phyloP scores from a whole-genome alignment of 2,888 invertebrate species.

The Lordiphosa fenestrarum region DNA sequence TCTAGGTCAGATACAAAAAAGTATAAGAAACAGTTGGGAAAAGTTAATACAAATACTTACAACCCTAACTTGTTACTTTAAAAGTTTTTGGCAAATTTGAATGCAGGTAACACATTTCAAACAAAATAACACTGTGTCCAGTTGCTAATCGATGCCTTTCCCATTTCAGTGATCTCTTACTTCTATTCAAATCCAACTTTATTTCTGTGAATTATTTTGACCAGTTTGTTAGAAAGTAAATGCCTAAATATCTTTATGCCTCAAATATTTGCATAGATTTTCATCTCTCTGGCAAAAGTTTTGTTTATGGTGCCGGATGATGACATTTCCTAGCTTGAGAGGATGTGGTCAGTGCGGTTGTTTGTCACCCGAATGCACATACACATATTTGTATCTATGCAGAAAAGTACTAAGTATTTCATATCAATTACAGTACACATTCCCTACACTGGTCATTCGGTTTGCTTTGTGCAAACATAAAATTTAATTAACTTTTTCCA shows the following conservation, averaged over 20 bases:
- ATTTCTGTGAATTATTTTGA: slow-evolving; percentile 13
- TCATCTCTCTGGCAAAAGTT: not conserved
- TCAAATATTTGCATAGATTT: slow-evolving; percentile 36
- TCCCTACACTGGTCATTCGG: slow-evolving; percentile 27
- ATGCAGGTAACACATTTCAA: too few relatives aligned
- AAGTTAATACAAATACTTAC: too few relatives aligned
- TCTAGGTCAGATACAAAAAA: too few relatives aligned
- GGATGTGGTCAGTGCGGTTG: slow-evolving; percentile 17
- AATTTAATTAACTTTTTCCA: slow-evolving; percentile 67
- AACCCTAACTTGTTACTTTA: too few relatives aligned
- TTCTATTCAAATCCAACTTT: slow-evolving; percentile 1
- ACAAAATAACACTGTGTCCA: too few relatives aligned
- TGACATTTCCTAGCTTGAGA: not conserved
- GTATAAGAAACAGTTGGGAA: too few relatives aligned
- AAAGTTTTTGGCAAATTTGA: too few relatives aligned
- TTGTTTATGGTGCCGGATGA: not conserved
- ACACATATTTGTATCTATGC: slow-evolving; percentile 15
- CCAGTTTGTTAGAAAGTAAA: slow-evolving; percentile 29
- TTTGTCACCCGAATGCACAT: slow-evolving; percentile 26
- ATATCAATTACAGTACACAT: slow-evolving; percentile 33
- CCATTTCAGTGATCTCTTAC: too few relatives aligned
- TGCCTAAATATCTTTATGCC: slow-evolving; percentile 8
- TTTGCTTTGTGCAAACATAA: slow-evolving; percentile 54
- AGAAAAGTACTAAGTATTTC: slow-evolving; percentile 14
- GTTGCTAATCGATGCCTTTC: not conserved